Evolutionary conservation across 2,797 vertebrate species (phyloP).

Genomic region (Eurystomus glaucurus): DNA sequence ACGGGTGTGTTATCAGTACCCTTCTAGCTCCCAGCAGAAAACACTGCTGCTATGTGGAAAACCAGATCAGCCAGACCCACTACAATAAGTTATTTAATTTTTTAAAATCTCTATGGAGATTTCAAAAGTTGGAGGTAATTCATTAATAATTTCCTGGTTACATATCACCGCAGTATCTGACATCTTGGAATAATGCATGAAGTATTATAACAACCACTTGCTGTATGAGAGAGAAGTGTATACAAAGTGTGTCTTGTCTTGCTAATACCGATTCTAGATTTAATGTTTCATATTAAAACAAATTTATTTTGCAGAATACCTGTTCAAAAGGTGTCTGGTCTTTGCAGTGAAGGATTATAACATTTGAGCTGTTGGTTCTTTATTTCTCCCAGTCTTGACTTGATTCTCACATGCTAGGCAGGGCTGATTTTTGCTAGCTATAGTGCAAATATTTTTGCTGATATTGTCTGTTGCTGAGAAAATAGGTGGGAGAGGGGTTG

Average conservation of each 20-base stretch:
- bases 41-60: no score
- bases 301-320: background rate
- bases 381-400: background rate
- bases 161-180: background rate
- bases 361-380: background rate
- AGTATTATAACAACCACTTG: background rate
- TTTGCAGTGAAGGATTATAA: background rate
- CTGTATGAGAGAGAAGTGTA: background rate
- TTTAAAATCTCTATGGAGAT: background rate
- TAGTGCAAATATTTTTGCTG: background rate
- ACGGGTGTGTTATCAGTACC: no score
- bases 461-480: background rate
- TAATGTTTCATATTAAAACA: background rate
- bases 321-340: rapidly evolving
- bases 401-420: background rate
- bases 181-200: background rate
- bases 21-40: no score
- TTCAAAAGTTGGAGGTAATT: background rate
- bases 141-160: constrained; percentile 8
- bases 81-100: background rate
- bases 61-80: no score
- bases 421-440: background rate
- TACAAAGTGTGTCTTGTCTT: background rate
- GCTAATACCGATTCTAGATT: background rate
- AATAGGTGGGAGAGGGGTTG: background rate